Conservation (phyloP, 1,140 invertebrate genomes). For the Parapsyche elsis region DNA sequence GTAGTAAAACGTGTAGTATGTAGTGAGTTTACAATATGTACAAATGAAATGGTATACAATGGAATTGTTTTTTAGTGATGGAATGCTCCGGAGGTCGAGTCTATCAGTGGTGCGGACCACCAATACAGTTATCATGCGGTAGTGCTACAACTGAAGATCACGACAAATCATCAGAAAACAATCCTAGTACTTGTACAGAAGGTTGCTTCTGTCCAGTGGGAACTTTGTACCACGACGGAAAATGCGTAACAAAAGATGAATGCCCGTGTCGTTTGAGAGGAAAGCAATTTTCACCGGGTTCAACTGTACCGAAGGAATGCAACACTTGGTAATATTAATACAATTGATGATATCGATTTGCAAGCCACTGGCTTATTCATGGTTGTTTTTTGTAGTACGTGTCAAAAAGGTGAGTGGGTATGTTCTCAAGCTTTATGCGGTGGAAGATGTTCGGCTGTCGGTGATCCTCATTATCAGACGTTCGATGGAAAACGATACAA, state of each 20-base stretch:
- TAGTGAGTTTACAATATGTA: conserved; percentile 52
- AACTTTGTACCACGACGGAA: conserved; percentile 75
- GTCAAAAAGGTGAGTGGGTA: conserved; percentile 78
- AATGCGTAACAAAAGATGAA: conserved; percentile 76
- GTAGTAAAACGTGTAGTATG: conserved; percentile 81
- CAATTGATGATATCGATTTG: neutral
- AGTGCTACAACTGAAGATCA: conserved; percentile 58
- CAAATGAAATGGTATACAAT: neutral
- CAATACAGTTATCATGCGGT: conserved; percentile 69
- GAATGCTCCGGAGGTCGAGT: conserved; percentile 75
- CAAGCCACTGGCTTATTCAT: neutral
- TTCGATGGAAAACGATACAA: conserved; percentile 88
- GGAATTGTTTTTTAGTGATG: conserved; percentile 70
- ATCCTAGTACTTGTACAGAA: conserved; percentile 74
- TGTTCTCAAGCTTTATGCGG: conserved; percentile 81
- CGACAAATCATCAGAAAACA: conserved; percentile 47
- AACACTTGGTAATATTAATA: conserved; percentile 77
- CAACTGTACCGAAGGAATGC: conserved; percentile 80
- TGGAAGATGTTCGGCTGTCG: conserved; percentile 81
- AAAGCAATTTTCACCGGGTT: conserved; percentile 79
- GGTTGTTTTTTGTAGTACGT: conserved; percentile 68
- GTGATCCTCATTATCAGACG: conserved; percentile 91
- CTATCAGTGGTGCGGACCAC: conserved; percentile 77
- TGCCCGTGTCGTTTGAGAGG: conserved; percentile 86
- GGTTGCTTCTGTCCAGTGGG: conserved; percentile 88